Conservation (phyloP, 1,140 invertebrate species). For the Euschistus heros region DNA sequence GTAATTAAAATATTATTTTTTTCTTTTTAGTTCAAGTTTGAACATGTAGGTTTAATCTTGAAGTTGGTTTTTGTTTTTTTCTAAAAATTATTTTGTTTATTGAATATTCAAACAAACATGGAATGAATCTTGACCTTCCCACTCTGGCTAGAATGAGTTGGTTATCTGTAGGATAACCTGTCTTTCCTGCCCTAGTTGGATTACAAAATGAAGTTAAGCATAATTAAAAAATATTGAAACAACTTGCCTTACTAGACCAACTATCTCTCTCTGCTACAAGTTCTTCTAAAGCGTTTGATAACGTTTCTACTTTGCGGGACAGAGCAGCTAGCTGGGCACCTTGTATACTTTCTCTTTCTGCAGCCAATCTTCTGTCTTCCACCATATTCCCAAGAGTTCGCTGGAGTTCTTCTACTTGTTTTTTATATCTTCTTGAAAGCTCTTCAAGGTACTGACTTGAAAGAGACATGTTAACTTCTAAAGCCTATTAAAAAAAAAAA, state of each 20-base stretch:
- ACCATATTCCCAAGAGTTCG: conserved; percentile 58
- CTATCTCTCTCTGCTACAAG: conserved; percentile 52
- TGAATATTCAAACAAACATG: too few species aligned
- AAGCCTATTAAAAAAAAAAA: conserved; percentile 46
- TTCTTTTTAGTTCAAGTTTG: too few species aligned
- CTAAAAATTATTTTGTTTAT: too few species aligned
- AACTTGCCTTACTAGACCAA: conserved; percentile 44
- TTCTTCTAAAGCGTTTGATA: conserved; percentile 44
- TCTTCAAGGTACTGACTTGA: conserved; percentile 93
- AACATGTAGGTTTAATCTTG: too few species aligned
- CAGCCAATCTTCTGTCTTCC: conserved; percentile 58
- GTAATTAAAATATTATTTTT: too few species aligned
- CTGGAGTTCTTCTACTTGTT: conserved; percentile 91
- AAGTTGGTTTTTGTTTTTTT: too few species aligned
- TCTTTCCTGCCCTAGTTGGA: too few species aligned
- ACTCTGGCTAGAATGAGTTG: too few species aligned
- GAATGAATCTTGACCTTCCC: too few species aligned
- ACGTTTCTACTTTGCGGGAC: conserved; percentile 39
- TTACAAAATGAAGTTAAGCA: conserved; percentile 17
- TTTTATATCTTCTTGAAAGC: conserved; percentile 84
- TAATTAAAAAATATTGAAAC: conserved; percentile 19
- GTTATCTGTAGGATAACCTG: too few species aligned
- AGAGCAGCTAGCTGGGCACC: conserved; percentile 51
- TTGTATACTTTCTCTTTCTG: conserved; percentile 50
- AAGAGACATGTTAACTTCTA: conserved; percentile 93